These are phyloP conservation scores for Drosophila paranaensis DNA, from an alignment of 2,888 invertebrate species.

Conservation along the genomic window DNA sequence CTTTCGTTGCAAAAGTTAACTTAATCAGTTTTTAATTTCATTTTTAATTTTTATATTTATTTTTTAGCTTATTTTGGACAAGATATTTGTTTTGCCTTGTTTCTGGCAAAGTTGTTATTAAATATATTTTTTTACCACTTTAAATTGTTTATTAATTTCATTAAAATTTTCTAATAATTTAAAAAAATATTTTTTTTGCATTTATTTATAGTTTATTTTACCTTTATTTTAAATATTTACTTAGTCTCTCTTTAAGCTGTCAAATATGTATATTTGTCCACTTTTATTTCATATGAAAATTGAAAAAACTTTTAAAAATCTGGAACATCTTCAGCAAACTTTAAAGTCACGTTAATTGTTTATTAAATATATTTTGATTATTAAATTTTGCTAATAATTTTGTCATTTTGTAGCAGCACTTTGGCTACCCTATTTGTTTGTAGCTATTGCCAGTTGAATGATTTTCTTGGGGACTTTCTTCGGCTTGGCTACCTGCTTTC, in stretches of 20 bases:
- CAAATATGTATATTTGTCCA: background rate
- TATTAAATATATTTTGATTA: background rate
- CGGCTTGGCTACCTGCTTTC: slow-evolving; percentile 18
- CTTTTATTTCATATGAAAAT: background rate
- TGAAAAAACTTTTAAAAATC: background rate
- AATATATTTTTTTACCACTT: too few species aligned
- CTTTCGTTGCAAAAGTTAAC: too few species aligned
- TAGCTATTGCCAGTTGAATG: slow-evolving; percentile 17
- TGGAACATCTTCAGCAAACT: background rate
- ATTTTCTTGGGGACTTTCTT: slow-evolving; percentile 11
- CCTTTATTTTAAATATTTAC: background rate
- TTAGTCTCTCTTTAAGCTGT: background rate
- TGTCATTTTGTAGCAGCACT: background rate
- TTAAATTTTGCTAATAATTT: slow-evolving; percentile 18
- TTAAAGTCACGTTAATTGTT: background rate
- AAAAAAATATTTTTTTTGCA: background rate
- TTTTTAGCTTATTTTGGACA: too few species aligned
- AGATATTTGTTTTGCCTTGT: too few species aligned
- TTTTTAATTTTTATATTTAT: too few species aligned
- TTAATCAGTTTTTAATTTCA: too few species aligned
- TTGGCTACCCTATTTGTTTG: slow-evolving; percentile 1
- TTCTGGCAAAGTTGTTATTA: too few species aligned
- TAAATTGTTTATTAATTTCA: too few species aligned
- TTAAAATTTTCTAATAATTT: background rate
- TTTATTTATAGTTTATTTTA: background rate